A percentile compares a stretch with the other conserved stretches of the same genome.
phyloP scores from a whole-genome alignment of 2,797 vertebrate genomes.

The Bradypus variegatus region DNA sequence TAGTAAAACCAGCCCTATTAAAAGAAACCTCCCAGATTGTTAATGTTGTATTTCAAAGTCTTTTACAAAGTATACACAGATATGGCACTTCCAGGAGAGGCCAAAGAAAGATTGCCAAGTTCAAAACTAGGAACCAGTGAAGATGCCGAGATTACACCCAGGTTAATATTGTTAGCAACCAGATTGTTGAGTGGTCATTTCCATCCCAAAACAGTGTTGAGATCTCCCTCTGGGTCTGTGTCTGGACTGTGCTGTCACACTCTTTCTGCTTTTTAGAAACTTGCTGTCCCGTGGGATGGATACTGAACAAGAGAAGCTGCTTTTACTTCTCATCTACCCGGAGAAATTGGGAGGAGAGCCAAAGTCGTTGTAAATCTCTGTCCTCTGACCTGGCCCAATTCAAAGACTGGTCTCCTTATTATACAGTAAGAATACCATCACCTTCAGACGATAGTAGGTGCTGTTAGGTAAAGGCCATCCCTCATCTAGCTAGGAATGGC shows the following conservation, averaged over 20 bases:
- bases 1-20: not conserved
- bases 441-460: not conserved
- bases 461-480: not conserved
- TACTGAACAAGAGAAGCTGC: constrained; percentile 53
- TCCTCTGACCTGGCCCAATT: constrained; percentile 53
- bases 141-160: not conserved
- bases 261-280: constrained; percentile 39
- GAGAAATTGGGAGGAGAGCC: constrained; percentile 60
- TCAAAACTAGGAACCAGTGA: not conserved
- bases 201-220: not conserved
- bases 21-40: constrained; percentile 9
- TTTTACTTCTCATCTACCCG: constrained; percentile 51
- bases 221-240: not conserved
- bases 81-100: not conserved
- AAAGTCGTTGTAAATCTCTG: constrained; percentile 39
- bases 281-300: constrained; percentile 69
- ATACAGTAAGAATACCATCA: constrained; percentile 29
- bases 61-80: not conserved
- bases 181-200: not conserved
- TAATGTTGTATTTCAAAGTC: not conserved
- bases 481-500: not conserved
- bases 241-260: not conserved
- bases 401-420: accelerated
- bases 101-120: not conserved
- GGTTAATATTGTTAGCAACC: not conserved